Percentiles rank a stretch among this genome's conserved stretches.
Evolutionary conservation across 2,888 invertebrate species (phyloP).

Genomic region (Hypomecis punctinalis): DNA sequence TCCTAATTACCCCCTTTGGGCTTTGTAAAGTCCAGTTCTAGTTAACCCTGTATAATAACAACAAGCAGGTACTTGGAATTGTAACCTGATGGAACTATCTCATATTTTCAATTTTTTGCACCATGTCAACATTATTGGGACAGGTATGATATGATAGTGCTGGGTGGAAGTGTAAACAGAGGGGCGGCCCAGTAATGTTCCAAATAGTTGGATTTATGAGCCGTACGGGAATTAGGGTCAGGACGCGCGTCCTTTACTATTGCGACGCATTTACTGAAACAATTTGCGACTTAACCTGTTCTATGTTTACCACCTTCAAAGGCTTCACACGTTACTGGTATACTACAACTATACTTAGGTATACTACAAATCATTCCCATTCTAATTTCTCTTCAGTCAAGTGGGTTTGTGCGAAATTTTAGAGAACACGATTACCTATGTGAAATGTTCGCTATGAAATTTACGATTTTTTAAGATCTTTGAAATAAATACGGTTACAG

Average conservation of each 20-base stretch:
- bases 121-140: constrained; percentile 1
- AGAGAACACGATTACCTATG: too few species aligned
- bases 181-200: constrained; percentile 66
- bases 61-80: neutral
- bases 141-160: constrained; percentile 47
- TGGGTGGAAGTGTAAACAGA: constrained; percentile 59
- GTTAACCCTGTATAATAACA: too few species aligned
- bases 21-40: too few species aligned
- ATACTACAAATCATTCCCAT: too few species aligned
- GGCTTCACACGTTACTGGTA: neutral
- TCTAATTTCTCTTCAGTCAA: too few species aligned
- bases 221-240: constrained; percentile 69
- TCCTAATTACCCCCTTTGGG: too few species aligned
- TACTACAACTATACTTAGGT: too few species aligned
- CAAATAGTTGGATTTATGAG: constrained; percentile 72
- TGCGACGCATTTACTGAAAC: constrained; percentile 54
- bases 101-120: neutral
- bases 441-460: too few species aligned
- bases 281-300: constrained; percentile 40
- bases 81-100: neutral
- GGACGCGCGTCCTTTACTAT: constrained; percentile 68
- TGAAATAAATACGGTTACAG: too few species aligned
- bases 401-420: too few species aligned
- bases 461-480: too few species aligned
- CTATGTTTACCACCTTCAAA: constrained; percentile 11